phyloP scores from a whole-genome alignment of 2,797 vertebrate genomes.

The Molothrus aeneus region DNA sequence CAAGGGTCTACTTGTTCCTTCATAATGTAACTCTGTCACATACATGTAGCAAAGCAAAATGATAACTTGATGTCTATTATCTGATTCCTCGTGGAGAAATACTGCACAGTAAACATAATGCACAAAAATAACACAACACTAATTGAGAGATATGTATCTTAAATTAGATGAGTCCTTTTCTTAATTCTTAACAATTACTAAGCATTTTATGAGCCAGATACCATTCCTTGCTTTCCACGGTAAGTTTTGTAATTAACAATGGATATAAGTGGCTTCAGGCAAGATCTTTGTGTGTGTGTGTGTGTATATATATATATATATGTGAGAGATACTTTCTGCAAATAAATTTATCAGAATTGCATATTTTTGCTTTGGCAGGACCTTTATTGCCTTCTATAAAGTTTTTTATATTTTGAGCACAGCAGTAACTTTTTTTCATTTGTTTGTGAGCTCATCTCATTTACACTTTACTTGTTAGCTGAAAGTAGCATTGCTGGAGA shows the following conservation, averaged over 20 bases:
- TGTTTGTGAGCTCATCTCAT: slow-evolving; percentile 48
- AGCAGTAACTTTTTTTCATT: slow-evolving; percentile 47
- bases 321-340: slow-evolving; percentile 9
- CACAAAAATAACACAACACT: background rate
- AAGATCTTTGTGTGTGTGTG: slow-evolving; percentile 28
- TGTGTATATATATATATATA: background rate
- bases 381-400: slow-evolving; percentile 56
- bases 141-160: background rate
- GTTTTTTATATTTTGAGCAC: slow-evolving; percentile 51
- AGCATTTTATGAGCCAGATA: slow-evolving; percentile 39
- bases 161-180: background rate
- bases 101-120: background rate
- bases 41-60: background rate
- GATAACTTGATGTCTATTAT: background rate
- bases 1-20: background rate
- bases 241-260: slow-evolving; percentile 64
- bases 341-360: slow-evolving; percentile 55
- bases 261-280: slow-evolving; percentile 59
- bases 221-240: slow-evolving; percentile 36
- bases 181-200: slow-evolving; percentile 21
- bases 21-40: background rate
- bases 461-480: slow-evolving; percentile 59
- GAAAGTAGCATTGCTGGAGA: background rate
- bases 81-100: background rate
- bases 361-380: slow-evolving; percentile 55